These are phyloP conservation scores for Sitta europaea DNA, from an alignment of 2,113 vertebrate species.

Conservation along the genomic window DNA sequence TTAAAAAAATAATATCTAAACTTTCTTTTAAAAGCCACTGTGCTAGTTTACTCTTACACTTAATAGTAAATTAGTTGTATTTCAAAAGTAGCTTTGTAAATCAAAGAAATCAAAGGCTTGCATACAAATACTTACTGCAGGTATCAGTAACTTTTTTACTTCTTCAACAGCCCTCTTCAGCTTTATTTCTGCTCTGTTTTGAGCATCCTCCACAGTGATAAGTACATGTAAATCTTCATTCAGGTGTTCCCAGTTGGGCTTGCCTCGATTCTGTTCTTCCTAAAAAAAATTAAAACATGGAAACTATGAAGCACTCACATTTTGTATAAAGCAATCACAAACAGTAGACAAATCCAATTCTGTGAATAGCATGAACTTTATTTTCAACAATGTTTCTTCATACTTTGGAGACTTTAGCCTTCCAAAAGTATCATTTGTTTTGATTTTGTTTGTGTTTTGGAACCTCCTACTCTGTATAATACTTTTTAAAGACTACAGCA, in stretches of 20 bases:
- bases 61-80: background rate
- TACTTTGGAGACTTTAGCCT: background rate
- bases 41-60: background rate
- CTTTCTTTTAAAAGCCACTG: background rate
- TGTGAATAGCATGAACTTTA: background rate
- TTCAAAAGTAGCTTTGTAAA: background rate
- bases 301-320: background rate
- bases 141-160: slow-evolving; percentile 92
- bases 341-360: background rate
- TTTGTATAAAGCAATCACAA: background rate
- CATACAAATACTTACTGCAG: slow-evolving; percentile 84
- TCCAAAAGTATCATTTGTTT: background rate
- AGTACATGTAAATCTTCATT: slow-evolving; percentile 95
- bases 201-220: slow-evolving; percentile 96
- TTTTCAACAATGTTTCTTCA: background rate
- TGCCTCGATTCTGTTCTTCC: slow-evolving; percentile 97
- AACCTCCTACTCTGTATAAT: background rate
- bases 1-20: background rate
- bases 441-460: background rate
- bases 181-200: slow-evolving; percentile 95
- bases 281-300: slow-evolving; percentile 40
- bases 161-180: slow-evolving; percentile 92
- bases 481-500: background rate
- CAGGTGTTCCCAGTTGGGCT: slow-evolving; percentile 97
- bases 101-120: background rate